Conservation (phyloP, 2,888 invertebrate species). For the Podabrus alpinus region DNA sequence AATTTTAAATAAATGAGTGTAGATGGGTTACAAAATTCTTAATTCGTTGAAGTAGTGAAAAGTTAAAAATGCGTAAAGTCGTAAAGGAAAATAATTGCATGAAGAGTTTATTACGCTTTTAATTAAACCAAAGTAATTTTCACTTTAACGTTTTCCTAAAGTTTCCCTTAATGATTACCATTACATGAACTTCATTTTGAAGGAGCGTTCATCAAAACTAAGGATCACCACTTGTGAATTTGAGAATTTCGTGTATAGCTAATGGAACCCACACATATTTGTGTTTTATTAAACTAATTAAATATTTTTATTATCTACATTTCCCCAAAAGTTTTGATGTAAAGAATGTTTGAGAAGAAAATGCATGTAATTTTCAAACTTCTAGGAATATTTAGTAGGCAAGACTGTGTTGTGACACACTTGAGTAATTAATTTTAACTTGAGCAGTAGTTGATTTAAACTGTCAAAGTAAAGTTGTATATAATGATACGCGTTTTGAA, state of each 20-base stretch:
- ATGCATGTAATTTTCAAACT: background rate
- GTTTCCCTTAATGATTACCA: background rate
- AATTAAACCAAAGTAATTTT: background rate
- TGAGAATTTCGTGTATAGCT: background rate
- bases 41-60: background rate
- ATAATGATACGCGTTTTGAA: background rate
- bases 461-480: background rate
- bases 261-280: background rate
- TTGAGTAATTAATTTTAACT: background rate
- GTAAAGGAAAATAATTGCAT: background rate
- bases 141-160: background rate
- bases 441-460: background rate
- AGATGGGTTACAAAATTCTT: background rate
- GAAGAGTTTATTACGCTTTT: background rate
- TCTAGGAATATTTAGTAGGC: background rate
- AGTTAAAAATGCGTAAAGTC: background rate
- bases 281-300: background rate
- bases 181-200: background rate
- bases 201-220: background rate
- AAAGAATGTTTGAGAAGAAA: background rate
- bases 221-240: background rate
- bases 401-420: background rate
- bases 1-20: background rate
- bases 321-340: background rate
- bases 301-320: background rate